A percentile compares a stretch with the other conserved stretches of the same genome.
Conservation (phyloP, 2,888 invertebrate species). For the Endotricha flammealis region DNA sequence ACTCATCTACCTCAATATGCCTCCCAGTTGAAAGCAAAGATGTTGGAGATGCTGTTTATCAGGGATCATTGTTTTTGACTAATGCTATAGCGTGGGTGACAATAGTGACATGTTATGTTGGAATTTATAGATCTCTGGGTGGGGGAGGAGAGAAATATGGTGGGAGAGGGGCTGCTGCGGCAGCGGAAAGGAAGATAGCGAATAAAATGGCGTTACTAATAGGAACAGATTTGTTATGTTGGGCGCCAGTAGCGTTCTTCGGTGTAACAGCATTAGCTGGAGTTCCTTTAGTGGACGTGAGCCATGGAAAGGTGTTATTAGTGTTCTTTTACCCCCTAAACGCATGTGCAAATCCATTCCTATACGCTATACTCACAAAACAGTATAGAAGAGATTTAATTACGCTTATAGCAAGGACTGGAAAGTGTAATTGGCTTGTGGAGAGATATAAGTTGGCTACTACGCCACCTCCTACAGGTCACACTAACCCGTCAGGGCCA, state of each 20-base stretch:
- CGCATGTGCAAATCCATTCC: conserved; percentile 94
- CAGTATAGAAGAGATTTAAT: conserved; percentile 89
- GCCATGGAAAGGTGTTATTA: conserved; percentile 87
- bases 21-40: conserved; percentile 90
- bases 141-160: conserved; percentile 84
- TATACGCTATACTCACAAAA: conserved; percentile 93
- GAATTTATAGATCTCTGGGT: conserved; percentile 89
- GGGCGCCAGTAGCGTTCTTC: conserved; percentile 94
- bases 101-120: conserved; percentile 90
- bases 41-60: conserved; percentile 83
- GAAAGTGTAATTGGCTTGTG: conserved; percentile 60
- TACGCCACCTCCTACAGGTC: conserved; percentile 62
- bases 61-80: conserved; percentile 84
- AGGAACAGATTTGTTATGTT: conserved; percentile 90
- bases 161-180: conserved; percentile 79
- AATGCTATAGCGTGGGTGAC: conserved; percentile 89
- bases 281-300: conserved; percentile 89
- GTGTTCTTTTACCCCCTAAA: conserved; percentile 96
- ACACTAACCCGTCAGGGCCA: conserved; percentile 61
- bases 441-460: conserved; percentile 58
- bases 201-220: conserved; percentile 94
- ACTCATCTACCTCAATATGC: conserved; percentile 91
- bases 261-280: conserved; percentile 91
- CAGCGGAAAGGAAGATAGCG: conserved; percentile 85
- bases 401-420: conserved; percentile 81